These are phyloP conservation scores for Donacobius atricapilla DNA, from an alignment of 2,113 vertebrate genomes.

Conservation along the genomic window DNA sequence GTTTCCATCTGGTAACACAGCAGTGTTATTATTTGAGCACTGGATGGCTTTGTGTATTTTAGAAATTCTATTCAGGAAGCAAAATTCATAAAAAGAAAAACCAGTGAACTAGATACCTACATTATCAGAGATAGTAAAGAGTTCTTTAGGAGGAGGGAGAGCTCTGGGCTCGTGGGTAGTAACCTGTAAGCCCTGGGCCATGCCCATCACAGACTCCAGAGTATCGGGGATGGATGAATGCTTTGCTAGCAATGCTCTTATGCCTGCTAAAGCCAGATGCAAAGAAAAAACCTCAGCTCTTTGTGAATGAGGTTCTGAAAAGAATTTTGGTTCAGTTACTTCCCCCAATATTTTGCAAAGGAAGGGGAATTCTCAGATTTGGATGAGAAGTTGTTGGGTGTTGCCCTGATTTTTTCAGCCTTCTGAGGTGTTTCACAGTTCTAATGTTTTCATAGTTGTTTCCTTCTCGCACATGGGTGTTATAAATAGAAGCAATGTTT, in stretches of 20 bases:
- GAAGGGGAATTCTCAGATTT: background rate
- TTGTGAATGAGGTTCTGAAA: background rate
- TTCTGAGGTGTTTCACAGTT: too few relatives aligned
- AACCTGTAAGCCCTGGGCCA: background rate
- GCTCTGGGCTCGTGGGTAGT: rapidly evolving
- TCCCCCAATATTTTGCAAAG: background rate
- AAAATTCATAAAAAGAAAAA: background rate
- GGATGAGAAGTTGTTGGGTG: background rate
- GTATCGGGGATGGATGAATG: rapidly evolving
- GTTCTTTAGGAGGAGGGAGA: background rate
- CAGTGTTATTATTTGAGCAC: background rate
- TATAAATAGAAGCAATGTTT: too few relatives aligned
- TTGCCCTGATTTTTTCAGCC: too few relatives aligned
- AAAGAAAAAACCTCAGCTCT: background rate
- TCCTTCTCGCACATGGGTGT: too few relatives aligned
- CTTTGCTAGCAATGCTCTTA: background rate
- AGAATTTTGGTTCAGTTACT: background rate
- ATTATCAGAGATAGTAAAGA: background rate
- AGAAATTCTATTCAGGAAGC: background rate
- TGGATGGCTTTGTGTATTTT: background rate
- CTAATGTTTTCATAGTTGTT: too few relatives aligned
- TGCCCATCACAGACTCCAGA: too few relatives aligned
- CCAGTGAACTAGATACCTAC: background rate
- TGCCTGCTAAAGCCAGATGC: background rate
- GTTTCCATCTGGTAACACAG: background rate